phyloP scores from a whole-genome alignment of 2,888 invertebrate genomes.

The Cepaea hortensis region DNA sequence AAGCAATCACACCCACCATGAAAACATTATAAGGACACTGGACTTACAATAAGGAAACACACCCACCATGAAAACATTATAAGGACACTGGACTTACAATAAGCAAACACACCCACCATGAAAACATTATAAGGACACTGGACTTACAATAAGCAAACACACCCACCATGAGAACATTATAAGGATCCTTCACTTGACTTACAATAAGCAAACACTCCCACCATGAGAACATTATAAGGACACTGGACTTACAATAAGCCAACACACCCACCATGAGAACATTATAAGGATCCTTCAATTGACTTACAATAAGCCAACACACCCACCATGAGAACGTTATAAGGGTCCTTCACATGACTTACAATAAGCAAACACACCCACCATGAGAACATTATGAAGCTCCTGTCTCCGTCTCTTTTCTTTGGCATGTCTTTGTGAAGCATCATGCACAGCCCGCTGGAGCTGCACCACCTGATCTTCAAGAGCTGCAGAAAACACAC shows the following conservation, averaged over 20 bases:
- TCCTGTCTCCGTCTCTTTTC: conserved; percentile 69
- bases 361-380: conserved; percentile 35
- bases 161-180: no score
- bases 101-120: conserved; percentile 59
- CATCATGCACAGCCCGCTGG: conserved; percentile 61
- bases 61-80: no score
- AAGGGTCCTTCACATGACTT: conserved; percentile 66
- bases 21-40: no score
- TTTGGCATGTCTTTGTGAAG: conserved; percentile 65
- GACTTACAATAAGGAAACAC: no score
- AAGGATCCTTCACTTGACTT: no score
- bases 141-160: no score
- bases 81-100: neutral
- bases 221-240: no score
- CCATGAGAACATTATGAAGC: conserved; percentile 72
- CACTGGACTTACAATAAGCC: neutral
- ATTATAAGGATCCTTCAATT: conserved; percentile 60
- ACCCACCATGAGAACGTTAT: conserved; percentile 69
- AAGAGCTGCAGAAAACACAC: conserved; percentile 50
- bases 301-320: neutral
- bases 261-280: conserved; percentile 63
- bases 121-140: conserved; percentile 46
- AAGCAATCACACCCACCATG: no score
- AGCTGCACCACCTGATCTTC: conserved; percentile 63
- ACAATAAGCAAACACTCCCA: no score